A percentile compares a stretch with the other conserved stretches of the same genome.
These are phyloP conservation scores for Sinodicranocentrus sp. DNA, from an alignment of 2,888 invertebrate species.

Conservation along the genomic window DNA sequence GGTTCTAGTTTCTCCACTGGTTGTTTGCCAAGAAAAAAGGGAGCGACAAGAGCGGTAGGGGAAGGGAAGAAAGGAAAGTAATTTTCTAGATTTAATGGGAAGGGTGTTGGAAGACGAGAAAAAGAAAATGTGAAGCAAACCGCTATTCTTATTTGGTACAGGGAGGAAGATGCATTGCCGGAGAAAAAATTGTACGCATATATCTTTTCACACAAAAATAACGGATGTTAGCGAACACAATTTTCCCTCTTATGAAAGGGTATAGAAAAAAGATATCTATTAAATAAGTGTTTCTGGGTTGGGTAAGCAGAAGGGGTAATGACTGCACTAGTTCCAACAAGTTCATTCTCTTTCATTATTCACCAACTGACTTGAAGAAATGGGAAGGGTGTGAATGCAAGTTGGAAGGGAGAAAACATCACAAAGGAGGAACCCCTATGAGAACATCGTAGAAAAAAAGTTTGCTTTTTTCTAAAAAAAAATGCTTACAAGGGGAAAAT, in stretches of 20 bases:
- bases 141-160: slow-evolving; percentile 25
- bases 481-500: too few species aligned
- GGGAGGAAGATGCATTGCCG: slow-evolving; percentile 10
- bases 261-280: slow-evolving; percentile 16
- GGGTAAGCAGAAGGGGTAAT: slow-evolving; percentile 26
- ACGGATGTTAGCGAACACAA: too few species aligned
- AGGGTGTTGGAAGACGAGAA: slow-evolving; percentile 47
- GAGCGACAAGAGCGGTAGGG: slow-evolving; percentile 27
- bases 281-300: slow-evolving; percentile 36
- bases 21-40: slow-evolving; percentile 51
- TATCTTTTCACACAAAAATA: not conserved
- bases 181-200: slow-evolving; percentile 17
- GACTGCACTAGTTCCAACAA: slow-evolving; percentile 38
- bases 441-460: too few species aligned
- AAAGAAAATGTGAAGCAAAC: slow-evolving; percentile 34
- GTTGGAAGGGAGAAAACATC: slow-evolving; percentile 1
- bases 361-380: slow-evolving; percentile 41
- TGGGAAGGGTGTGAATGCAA: slow-evolving; percentile 43
- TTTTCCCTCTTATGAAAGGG: slow-evolving; percentile 9
- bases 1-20: slow-evolving; percentile 30
- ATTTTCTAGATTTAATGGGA: slow-evolving; percentile 58
- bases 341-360: slow-evolving; percentile 57
- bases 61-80: slow-evolving; percentile 47
- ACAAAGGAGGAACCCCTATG: slow-evolving; percentile 7
- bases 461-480: too few species aligned